These are phyloP conservation scores for Coenonympha glycerion DNA, from an alignment of 2,888 invertebrate species.

Conservation along the genomic window DNA sequence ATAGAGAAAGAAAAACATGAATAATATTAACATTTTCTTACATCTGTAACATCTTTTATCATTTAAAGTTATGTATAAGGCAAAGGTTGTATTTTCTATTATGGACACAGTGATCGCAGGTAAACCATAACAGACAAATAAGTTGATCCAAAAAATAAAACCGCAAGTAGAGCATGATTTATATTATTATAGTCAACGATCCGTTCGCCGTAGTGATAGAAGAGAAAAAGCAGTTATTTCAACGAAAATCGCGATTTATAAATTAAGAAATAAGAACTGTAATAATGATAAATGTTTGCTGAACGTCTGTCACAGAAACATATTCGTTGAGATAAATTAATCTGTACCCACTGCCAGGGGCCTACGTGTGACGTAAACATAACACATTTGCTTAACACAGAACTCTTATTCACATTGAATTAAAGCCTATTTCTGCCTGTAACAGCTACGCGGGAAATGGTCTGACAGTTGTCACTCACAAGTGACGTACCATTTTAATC, in stretches of 20 bases:
- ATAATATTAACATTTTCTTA: too few relatives aligned
- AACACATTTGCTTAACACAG: constrained; percentile 12
- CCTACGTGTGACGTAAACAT: constrained; percentile 2
- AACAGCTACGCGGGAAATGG: constrained; percentile 22
- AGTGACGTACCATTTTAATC: constrained; percentile 54
- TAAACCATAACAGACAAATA: too few relatives aligned
- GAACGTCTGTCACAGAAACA: constrained; percentile 19
- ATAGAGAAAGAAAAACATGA: too few relatives aligned
- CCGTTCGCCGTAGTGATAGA: too few relatives aligned
- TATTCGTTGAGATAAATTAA: constrained; percentile 24
- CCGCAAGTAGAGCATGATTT: too few relatives aligned
- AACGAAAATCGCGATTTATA: neutral
- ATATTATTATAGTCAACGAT: too few relatives aligned
- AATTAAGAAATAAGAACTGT: constrained; percentile 9
- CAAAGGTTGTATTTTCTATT: too few relatives aligned
- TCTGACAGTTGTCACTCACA: constrained; percentile 55
- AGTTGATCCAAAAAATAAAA: too few relatives aligned
- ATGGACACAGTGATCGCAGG: too few relatives aligned
- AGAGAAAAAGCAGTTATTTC: too few relatives aligned
- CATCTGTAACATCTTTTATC: too few relatives aligned
- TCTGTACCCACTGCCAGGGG: constrained; percentile 23
- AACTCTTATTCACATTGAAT: constrained; percentile 12
- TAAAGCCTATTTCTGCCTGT: constrained; percentile 25
- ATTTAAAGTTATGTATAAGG: too few relatives aligned
- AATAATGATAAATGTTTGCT: constrained; percentile 23